These are phyloP conservation scores for Lasiurus cinereus DNA, from an alignment of 2,113 vertebrate genomes.

Conservation along the genomic window DNA sequence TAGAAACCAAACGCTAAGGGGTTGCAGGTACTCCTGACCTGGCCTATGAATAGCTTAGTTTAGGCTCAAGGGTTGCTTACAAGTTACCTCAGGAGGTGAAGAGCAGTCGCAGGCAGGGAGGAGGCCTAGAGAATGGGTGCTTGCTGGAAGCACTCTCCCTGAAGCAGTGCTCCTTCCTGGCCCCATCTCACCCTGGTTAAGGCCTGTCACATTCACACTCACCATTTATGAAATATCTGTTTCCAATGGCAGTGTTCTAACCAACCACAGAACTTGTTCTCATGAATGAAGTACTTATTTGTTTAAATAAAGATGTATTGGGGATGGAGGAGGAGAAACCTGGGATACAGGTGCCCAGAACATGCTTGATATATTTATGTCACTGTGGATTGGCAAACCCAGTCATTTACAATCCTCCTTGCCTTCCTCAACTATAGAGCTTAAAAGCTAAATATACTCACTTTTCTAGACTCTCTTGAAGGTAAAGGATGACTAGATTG, in stretches of 20 bases:
- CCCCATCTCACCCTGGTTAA: neutral
- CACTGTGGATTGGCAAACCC: neutral
- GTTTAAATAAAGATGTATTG: neutral
- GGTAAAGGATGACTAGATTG: neutral
- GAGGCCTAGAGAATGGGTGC: rapidly evolving
- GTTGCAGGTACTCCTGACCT: neutral
- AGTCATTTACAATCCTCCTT: neutral
- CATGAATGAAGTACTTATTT: neutral
- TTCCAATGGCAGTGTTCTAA: neutral
- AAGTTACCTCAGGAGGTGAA: neutral
- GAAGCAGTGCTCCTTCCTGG: neutral
- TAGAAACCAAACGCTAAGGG: neutral
- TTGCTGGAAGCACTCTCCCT: neutral
- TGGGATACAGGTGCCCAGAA: neutral
- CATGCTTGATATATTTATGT: neutral
- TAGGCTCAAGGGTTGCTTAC: neutral
- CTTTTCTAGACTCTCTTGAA: neutral
- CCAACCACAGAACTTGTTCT: neutral
- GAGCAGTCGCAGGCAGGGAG: rapidly evolving
- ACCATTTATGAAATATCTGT: neutral
- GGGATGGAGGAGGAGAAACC: too few relatives aligned
- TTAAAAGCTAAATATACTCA: neutral
- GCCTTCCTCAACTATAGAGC: neutral
- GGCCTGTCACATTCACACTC: neutral
- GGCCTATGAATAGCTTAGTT: neutral